Conservation (phyloP, 2,113 vertebrate species). For the Tringa solitaria region DNA sequence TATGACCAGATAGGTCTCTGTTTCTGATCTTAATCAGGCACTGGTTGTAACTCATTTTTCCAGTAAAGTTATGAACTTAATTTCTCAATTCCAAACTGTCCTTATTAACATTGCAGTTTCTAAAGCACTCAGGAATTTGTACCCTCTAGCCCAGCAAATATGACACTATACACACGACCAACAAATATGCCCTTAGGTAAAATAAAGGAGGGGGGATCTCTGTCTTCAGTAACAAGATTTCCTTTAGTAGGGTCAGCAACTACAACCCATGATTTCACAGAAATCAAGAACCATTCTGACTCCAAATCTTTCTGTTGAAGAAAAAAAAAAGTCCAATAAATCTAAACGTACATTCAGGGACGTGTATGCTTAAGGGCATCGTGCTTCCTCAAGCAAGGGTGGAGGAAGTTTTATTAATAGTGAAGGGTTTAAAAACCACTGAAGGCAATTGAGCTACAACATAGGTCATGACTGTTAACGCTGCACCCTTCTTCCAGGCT, state of each 20-base stretch:
- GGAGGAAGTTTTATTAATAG: background rate
- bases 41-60: background rate
- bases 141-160: background rate
- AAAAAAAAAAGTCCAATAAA: background rate
- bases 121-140: background rate
- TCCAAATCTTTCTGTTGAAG: background rate
- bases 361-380: accelerated
- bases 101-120: background rate
- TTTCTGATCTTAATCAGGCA: background rate
- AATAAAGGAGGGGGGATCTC: background rate
- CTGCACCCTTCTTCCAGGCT: background rate
- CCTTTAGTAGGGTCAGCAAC: background rate
- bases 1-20: background rate
- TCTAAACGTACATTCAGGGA: background rate
- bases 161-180: background rate
- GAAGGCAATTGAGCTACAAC: background rate
- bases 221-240: background rate
- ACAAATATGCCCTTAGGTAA: background rate
- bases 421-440: background rate
- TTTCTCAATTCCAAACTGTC: background rate
- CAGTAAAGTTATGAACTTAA: background rate
- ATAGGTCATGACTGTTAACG: background rate
- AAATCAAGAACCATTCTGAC: background rate
- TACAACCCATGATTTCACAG: background rate
- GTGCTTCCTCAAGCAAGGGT: background rate